Conservation (phyloP, 2,113 vertebrate species). For the Varanus salvator region DNA sequence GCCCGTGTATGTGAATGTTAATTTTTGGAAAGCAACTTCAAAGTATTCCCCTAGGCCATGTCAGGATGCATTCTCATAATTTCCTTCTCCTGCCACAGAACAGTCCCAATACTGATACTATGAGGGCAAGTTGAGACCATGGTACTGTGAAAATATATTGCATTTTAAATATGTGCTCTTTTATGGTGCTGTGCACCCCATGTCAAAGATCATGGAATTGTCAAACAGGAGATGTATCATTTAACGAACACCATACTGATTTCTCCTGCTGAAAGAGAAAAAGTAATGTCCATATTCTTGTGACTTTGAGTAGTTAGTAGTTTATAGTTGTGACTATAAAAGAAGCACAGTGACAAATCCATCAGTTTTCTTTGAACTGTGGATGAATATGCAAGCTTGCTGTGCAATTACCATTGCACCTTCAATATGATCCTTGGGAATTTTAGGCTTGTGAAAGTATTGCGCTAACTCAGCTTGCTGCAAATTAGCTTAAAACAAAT, state of each 20-base stretch:
- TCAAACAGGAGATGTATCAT: neutral
- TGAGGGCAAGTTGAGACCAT: neutral
- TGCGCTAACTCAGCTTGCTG: neutral
- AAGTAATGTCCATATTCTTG: neutral
- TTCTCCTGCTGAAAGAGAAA: neutral
- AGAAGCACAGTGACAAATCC: neutral
- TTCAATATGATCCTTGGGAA: neutral
- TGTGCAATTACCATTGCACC: neutral
- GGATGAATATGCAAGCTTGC: neutral
- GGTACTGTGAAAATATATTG: neutral
- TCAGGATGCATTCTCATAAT: neutral
- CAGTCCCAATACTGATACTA: neutral
- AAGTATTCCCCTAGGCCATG: slow-evolving; percentile 38
- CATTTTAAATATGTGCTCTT: neutral
- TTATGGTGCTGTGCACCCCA: neutral
- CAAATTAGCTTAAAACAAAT: neutral
- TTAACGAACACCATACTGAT: neutral
- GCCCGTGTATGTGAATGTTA: slow-evolving; percentile 35
- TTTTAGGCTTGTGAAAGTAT: neutral
- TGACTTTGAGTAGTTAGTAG: neutral
- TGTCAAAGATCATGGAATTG: neutral
- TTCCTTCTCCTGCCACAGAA: neutral
- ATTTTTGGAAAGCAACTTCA: slow-evolving; percentile 41
- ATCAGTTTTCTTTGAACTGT: neutral
- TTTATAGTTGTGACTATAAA: neutral